Evolutionary conservation across 2,888 invertebrate species (phyloP).

Genomic region (Agrotis exclamationis): DNA sequence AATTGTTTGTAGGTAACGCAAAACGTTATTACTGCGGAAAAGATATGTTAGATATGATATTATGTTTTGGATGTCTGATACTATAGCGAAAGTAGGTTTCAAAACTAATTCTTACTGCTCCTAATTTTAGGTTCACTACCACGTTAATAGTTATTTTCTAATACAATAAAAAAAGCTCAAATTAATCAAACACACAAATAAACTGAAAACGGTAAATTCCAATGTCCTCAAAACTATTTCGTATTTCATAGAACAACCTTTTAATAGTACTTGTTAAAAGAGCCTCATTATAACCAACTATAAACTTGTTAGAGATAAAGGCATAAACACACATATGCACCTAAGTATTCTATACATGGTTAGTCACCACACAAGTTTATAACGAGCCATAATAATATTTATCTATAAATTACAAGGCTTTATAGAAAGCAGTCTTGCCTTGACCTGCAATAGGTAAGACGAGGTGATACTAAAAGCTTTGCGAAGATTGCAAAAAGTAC

Average conservation of each 20-base stretch:
- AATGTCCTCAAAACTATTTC: not conserved
- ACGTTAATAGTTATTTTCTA: too few relatives aligned
- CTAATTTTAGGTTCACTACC: too few relatives aligned
- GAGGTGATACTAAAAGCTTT: conserved; percentile 23
- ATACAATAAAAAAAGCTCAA: not conserved
- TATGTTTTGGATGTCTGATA: too few relatives aligned
- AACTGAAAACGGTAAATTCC: not conserved
- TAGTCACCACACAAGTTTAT: conserved; percentile 27
- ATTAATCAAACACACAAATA: not conserved
- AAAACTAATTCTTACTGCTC: too few relatives aligned
- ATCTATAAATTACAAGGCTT: conserved; percentile 17
- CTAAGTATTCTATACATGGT: not conserved
- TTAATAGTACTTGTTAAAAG: not conserved
- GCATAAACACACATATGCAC: conserved; percentile 3
- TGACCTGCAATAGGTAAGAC: conserved; percentile 58
- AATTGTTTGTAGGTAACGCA: not conserved
- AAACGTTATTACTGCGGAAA: too few relatives aligned
- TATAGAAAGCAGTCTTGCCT: conserved; percentile 66
- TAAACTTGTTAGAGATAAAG: conserved; percentile 25
- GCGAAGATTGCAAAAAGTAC: conserved; percentile 17
- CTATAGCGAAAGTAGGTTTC: too few relatives aligned
- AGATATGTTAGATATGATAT: too few relatives aligned
- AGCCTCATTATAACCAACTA: conserved; percentile 8
- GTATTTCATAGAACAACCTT: not conserved
- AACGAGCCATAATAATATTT: conserved; percentile 30